Conservation (phyloP, 2,113 vertebrate genomes). For the Rana temporaria region DNA sequence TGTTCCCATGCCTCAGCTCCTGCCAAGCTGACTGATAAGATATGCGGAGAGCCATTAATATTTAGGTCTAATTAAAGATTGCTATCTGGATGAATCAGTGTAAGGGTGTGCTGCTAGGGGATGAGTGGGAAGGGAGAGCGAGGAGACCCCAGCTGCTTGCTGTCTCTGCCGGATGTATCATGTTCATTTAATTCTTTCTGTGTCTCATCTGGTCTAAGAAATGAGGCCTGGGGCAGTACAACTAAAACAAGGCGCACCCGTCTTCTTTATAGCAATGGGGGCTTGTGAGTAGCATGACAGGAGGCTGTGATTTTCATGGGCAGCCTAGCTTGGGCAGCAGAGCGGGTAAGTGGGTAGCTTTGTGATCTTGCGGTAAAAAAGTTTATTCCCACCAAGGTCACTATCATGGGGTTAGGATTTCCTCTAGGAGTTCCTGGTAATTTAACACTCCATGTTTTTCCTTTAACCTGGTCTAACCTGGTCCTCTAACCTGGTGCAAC, state of each 20-base stretch:
- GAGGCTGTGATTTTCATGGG: background rate
- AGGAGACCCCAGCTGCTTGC: slow-evolving; percentile 32
- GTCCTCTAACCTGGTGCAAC: too few relatives aligned
- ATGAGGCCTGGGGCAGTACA: background rate
- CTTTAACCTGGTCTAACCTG: too few relatives aligned
- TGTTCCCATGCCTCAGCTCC: background rate
- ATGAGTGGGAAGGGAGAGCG: background rate
- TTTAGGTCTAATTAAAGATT: slow-evolving; percentile 55
- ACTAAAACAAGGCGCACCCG: background rate
- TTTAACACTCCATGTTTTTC: too few relatives aligned
- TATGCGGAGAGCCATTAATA: slow-evolving; percentile 45
- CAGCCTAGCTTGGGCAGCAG: background rate
- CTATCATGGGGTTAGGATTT: too few relatives aligned
- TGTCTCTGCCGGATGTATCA: slow-evolving; percentile 6
- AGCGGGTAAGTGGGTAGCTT: too few relatives aligned
- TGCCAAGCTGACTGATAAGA: slow-evolving; percentile 25
- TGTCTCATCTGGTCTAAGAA: slow-evolving; percentile 10
- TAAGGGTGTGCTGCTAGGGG: slow-evolving; percentile 2
- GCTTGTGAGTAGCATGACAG: background rate
- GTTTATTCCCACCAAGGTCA: background rate
- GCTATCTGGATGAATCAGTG: slow-evolving; percentile 44
- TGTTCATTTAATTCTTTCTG: background rate
- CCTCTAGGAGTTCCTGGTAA: too few relatives aligned
- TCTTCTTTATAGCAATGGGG: background rate
- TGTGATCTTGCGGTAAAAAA: background rate